A percentile compares a stretch with the other conserved stretches of the same genome.
phyloP scores from a whole-genome alignment of 2,888 invertebrate genomes.

The Lymantria monacha region DNA sequence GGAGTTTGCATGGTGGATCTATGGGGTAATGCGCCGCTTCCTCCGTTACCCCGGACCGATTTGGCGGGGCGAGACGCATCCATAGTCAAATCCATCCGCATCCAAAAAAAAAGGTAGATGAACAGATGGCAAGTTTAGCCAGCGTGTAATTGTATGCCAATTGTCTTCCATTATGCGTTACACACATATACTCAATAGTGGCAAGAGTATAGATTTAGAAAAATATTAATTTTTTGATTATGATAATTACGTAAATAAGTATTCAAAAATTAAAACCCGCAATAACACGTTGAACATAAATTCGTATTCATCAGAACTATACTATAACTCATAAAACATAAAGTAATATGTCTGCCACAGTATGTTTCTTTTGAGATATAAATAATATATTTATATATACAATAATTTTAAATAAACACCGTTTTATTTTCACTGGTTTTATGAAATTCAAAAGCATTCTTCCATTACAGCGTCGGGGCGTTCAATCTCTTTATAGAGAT shows the following conservation, averaged over 20 bases:
- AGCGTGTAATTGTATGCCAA: too few relatives aligned
- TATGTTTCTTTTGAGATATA: slow-evolving; percentile 3
- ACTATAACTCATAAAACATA: neutral
- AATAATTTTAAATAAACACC: slow-evolving; percentile 12
- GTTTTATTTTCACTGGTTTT: slow-evolving; percentile 19
- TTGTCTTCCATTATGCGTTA: neutral
- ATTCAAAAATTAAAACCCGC: neutral
- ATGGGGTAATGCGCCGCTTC: too few relatives aligned
- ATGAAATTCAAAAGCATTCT: slow-evolving; percentile 16
- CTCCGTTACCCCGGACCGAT: too few relatives aligned
- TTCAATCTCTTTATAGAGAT: slow-evolving; percentile 28
- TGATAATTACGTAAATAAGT: neutral
- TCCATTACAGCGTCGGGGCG: slow-evolving; percentile 9
- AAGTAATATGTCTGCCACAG: neutral
- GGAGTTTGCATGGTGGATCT: too few relatives aligned
- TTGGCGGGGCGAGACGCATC: too few relatives aligned
- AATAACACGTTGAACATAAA: neutral
- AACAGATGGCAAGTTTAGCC: too few relatives aligned
- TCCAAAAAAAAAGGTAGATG: too few relatives aligned
- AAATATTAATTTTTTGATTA: neutral
- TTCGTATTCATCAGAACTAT: slow-evolving; percentile 3
- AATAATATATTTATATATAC: slow-evolving; percentile 12
- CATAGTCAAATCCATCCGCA: too few relatives aligned
- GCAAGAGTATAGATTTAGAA: neutral
- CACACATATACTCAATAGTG: neutral